Conservation (phyloP, 1,140 invertebrate species). For the Zelostemma sp. region DNA sequence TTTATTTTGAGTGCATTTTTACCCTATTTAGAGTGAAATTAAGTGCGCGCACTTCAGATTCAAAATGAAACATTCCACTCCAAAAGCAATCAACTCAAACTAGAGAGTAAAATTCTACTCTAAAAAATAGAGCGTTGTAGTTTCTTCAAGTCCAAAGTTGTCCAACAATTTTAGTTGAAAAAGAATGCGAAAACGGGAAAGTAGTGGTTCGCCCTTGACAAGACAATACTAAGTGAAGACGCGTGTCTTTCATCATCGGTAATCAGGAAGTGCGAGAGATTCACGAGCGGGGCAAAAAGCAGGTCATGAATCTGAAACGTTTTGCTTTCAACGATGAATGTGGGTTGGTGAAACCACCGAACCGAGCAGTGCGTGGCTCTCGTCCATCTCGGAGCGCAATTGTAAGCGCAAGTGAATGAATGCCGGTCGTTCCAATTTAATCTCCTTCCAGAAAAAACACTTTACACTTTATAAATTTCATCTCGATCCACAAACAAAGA, state of each 20-base stretch:
- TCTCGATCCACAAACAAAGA: background rate
- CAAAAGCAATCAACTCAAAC: too few relatives aligned
- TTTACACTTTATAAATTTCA: slow-evolving; percentile 2
- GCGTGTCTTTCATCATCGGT: slow-evolving; percentile 14
- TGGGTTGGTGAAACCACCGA: slow-evolving; percentile 69
- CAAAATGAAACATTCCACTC: too few relatives aligned
- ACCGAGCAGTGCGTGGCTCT: slow-evolving; percentile 53
- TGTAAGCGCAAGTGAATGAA: slow-evolving; percentile 53
- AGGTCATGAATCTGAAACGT: slow-evolving; percentile 64
- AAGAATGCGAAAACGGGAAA: too few relatives aligned
- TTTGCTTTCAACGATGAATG: slow-evolving; percentile 68
- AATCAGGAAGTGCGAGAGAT: slow-evolving; percentile 41
- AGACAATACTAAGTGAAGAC: background rate
- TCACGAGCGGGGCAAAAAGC: slow-evolving; percentile 47
- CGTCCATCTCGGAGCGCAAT: slow-evolving; percentile 49
- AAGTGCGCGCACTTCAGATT: too few relatives aligned
- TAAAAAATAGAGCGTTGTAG: too few relatives aligned
- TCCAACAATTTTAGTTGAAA: too few relatives aligned
- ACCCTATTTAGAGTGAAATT: too few relatives aligned
- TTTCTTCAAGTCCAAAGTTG: too few relatives aligned
- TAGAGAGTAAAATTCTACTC: too few relatives aligned
- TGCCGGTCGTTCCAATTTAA: slow-evolving; percentile 24
- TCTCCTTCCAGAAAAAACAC: too few relatives aligned
- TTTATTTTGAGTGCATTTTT: too few relatives aligned
- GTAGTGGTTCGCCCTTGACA: too few relatives aligned